Base-by-base conservation (phyloP, 1,140 invertebrate species). In the Subanguina moxae region DNA sequence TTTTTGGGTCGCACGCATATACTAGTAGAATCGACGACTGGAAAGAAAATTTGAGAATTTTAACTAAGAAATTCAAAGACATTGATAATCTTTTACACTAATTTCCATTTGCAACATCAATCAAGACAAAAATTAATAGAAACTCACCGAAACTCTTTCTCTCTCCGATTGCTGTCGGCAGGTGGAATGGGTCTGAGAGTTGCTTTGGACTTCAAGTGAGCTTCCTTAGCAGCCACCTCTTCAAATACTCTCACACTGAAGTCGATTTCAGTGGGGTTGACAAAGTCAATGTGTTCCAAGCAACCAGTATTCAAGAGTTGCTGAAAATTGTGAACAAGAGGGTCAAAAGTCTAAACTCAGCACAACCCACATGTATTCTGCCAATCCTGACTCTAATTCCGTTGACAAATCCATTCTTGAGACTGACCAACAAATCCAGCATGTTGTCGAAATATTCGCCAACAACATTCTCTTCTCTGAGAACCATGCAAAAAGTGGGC, bases 361-460 rank as follows among this genome's bases (percentile, higher is more conserved):
- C 21, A 3, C n/a, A 25, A 87, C 93, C 93, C 74, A 87, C 85
- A 86, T 97, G 94, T 43, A 98, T 85, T 62, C 94, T 85, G 13
- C 94, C 95, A 57, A 95, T 89, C 76, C 94, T 86, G 11, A 98
- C 92, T 86, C 97, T 92, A 56, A 95, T 89, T 27, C 91, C 91
- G 84, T 95, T 91, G 78, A 94, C 93, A 80, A 91, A 89, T 7
- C 94, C 94, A 84, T 94, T 94, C 83, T 97, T 97, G 15, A 98
- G 86, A 90, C 93, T 92, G 15, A 94, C 92, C 78, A 98, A 88
- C 42, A 99, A 85, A 83, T 97, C 92, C 0, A 99, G 84, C 89
- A 98, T 93, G 84, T 95, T 90, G 80, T 92, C 91, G 82, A 97
- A 96, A 83, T 97, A 92, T 17, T 92, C 91, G 86, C 97, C 94